Percentiles rank a stretch among this genome's conserved stretches.
Evolutionary conservation across 2,797 vertebrate species (phyloP).

Genomic region (Chaunax sp.): DNA sequence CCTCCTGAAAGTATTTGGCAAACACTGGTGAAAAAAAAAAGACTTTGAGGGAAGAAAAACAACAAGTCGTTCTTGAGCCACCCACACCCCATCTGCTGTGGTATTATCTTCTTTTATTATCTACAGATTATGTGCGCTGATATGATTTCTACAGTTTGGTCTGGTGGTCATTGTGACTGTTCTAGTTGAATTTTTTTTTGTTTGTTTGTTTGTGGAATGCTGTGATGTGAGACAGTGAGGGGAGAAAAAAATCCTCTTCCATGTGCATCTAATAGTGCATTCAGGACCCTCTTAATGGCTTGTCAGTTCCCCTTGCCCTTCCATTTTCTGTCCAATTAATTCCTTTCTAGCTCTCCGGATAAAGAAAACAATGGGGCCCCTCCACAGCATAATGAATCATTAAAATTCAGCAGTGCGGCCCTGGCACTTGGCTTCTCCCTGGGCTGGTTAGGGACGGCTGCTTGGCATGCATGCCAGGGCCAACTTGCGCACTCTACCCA

Average conservation of each 20-base stretch:
- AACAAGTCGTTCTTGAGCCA: constrained; percentile 85
- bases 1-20: constrained; percentile 87
- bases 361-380: constrained; percentile 94
- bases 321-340: constrained; percentile 99
- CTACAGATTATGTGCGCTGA: constrained; percentile 79
- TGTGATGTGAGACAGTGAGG: constrained; percentile 81
- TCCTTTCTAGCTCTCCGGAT: constrained; percentile 98
- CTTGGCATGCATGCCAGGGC: constrained; percentile 87
- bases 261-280: constrained; percentile 91
- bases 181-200: constrained; percentile 60
- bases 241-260: constrained; percentile 79
- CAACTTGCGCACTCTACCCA: constrained; percentile 84
- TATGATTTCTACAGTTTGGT: constrained; percentile 79
- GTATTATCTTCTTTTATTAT: constrained; percentile 86
- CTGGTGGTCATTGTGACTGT: constrained; percentile 77
- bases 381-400: constrained; percentile 95
- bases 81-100: constrained; percentile 88
- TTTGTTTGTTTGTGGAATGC: constrained; percentile 76
- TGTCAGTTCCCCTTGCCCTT: constrained; percentile 95
- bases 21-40: constrained; percentile 79
- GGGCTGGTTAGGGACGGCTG: constrained; percentile 83
- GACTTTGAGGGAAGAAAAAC: constrained; percentile 85
- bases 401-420: constrained; percentile 96
- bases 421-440: constrained; percentile 87
- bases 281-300: constrained; percentile 94